Conservation (phyloP, 2,113 vertebrate species). For the Campylomormyrus numenius region DNA sequence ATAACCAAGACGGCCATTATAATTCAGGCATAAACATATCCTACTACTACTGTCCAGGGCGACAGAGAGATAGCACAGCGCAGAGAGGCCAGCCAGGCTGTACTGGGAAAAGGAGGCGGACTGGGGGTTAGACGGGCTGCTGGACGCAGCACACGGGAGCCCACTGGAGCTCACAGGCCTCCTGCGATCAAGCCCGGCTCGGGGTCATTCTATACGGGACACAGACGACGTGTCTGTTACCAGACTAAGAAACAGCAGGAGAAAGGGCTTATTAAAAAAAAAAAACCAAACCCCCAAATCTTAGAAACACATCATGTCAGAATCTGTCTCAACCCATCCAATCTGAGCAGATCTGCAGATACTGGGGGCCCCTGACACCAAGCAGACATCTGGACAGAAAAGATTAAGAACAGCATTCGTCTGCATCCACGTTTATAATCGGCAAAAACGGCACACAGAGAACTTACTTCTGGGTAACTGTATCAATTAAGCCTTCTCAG, state of each 20-base stretch:
- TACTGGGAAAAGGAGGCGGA: not conserved
- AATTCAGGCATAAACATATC: not conserved
- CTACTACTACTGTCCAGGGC: not conserved
- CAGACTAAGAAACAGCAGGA: not conserved
- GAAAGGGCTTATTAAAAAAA: not conserved
- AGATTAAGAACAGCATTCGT: not conserved
- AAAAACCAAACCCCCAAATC: not conserved
- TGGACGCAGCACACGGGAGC: not conserved
- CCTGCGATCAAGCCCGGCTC: not conserved
- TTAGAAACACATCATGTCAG: not conserved
- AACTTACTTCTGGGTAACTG: not conserved
- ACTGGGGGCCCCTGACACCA: not conserved
- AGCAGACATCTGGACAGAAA: not conserved
- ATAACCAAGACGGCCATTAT: not conserved
- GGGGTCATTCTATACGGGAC: not conserved
- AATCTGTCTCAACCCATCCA: not conserved
- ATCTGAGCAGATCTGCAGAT: not conserved
- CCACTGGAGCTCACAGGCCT: not conserved
- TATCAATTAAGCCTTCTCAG: not conserved
- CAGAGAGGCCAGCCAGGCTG: not conserved
- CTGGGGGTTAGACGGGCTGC: not conserved
- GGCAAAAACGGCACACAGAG: not conserved
- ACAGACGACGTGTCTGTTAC: not conserved
- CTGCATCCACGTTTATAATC: not conserved
- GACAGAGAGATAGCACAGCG: not conserved